Conservation (phyloP, 2,113 vertebrate genomes). For the Rhadina sibilatrix region DNA sequence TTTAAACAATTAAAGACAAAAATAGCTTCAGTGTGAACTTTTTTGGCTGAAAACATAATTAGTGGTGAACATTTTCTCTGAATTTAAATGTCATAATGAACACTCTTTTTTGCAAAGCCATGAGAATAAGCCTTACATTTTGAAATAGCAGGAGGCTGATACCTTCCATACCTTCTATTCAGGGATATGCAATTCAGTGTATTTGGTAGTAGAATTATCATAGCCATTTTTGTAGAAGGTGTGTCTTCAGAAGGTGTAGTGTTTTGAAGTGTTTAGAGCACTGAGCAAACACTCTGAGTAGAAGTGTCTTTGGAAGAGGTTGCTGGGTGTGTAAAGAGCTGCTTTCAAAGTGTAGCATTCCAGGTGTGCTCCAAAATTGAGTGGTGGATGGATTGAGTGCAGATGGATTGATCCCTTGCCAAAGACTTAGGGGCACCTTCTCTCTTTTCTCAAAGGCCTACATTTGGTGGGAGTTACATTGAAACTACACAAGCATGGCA, state of each 20-base stretch:
- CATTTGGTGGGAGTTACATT: neutral
- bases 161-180: neutral
- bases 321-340: neutral
- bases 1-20: neutral
- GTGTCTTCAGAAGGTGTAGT: neutral
- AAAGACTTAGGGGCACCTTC: neutral
- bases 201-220: neutral
- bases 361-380: neutral
- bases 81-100: neutral
- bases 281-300: neutral
- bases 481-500: fast-evolving
- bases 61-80: neutral
- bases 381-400: neutral
- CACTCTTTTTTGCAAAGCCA: neutral
- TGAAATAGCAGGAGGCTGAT: neutral
- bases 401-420: neutral
- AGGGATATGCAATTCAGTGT: neutral
- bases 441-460: neutral
- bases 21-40: neutral
- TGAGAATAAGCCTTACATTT: neutral
- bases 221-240: neutral
- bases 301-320: neutral
- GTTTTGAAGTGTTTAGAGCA: neutral
- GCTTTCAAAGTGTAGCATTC: neutral
- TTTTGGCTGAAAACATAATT: neutral